Conservation (phyloP, 2,888 invertebrate genomes). For the Spialia ferax region DNA sequence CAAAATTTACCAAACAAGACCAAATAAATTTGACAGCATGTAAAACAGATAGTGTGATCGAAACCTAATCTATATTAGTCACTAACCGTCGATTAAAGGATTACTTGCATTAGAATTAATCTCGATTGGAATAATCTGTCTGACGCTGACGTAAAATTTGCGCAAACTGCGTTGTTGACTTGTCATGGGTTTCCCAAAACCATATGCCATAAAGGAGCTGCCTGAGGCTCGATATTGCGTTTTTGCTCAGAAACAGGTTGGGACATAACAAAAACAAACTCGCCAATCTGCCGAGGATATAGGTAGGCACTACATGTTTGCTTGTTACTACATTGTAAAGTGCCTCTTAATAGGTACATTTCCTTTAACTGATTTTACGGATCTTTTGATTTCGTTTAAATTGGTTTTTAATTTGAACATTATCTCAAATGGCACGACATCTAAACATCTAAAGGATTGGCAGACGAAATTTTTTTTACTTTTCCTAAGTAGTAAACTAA, state of each 20-base stretch:
- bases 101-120: neutral
- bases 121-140: neutral
- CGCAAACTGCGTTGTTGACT: neutral
- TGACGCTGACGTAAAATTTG: neutral
- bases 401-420: too few species aligned
- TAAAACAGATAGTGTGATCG: neutral
- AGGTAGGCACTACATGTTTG: too few species aligned
- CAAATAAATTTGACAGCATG: neutral
- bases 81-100: neutral
- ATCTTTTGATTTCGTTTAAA: too few species aligned
- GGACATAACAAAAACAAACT: neutral
- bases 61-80: neutral
- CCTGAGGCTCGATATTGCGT: neutral
- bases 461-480: too few species aligned
- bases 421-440: too few species aligned
- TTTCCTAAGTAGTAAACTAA: too few species aligned
- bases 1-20: neutral
- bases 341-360: too few species aligned
- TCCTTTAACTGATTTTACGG: too few species aligned
- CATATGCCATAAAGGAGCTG: neutral
- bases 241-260: slow-evolving; percentile 2
- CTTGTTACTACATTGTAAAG: too few species aligned
- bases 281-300: neutral
- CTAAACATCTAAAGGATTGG: too few species aligned
- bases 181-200: neutral